These are phyloP conservation scores for Eupithecia pulchellata DNA, from an alignment of 2,888 invertebrate species.

Conservation along the genomic window DNA sequence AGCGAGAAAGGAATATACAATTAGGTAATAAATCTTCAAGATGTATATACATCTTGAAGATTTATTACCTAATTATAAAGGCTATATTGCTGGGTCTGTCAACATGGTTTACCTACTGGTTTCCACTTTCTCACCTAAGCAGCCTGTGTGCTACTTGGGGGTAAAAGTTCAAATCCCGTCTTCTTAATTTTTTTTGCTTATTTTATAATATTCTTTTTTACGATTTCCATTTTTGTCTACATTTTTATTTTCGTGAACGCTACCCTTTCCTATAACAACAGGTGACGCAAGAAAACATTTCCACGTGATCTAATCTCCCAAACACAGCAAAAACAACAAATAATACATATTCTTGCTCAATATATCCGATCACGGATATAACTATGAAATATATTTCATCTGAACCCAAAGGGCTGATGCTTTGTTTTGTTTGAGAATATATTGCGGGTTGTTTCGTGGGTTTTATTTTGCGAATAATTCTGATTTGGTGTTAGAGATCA, in stretches of 20 bases:
- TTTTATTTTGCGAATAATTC: neutral
- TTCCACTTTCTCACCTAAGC: too few species aligned
- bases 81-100: too few species aligned
- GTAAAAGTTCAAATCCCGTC: too few species aligned
- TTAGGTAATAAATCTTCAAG: too few species aligned
- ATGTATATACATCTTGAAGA: too few species aligned
- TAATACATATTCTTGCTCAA: neutral
- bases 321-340: neutral
- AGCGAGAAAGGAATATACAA: too few species aligned
- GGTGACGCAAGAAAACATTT: neutral
- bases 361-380: constrained; percentile 2
- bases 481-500: too few species aligned
- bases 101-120: too few species aligned
- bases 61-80: too few species aligned
- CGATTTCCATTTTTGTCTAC: neutral
- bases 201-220: too few species aligned
- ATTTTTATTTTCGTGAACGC: neutral
- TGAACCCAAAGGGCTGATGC: neutral
- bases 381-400: constrained; percentile 13
- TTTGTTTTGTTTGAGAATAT: constrained; percentile 13
- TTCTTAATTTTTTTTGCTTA: too few species aligned
- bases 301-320: neutral
- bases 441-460: neutral
- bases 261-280: neutral
- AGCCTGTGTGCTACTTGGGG: too few species aligned